Evolutionary conservation across 2,888 invertebrate species (phyloP), one percentile per base, ranked within the genome.

Genomic region (Meiosimyza decipiens): DNA sequence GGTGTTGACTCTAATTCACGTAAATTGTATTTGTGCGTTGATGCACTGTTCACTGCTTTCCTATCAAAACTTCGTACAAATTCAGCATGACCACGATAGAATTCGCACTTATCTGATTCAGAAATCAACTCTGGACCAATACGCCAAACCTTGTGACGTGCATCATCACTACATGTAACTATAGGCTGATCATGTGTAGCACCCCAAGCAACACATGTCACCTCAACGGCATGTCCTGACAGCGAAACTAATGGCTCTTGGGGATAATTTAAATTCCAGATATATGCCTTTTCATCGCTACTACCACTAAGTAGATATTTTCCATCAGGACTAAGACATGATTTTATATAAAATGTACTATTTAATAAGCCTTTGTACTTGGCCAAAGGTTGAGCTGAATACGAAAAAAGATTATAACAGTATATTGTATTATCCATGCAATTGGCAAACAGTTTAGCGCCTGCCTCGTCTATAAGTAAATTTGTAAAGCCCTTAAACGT

Each of bases 341-440:
- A 91, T 86, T 95, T 96, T 51, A 97, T 93, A 86, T 95, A 97
- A 88, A 95, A 96, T 0, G 95, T 92, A 71, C 91, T 90, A 85
- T 93, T 94, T 79, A 92, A 90, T 84, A 95, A 93, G 0, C 97
- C 97, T 15, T 88, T 86, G 82, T 92, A 93, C 64, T 89, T 86
- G 80, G 89, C 90, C 73, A 92, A 85, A 0, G 95, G 94, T 71
- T 91, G 85, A 15, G 90, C 85, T 81, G 90, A 88, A 83, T 92
- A 93, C 0, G 93, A 91, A 3, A 91, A 89, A 69, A 95, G 88
- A 84, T 96, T 95, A 84, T 93, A 97, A 82, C 94, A 92, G 84
- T 96, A 96, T 74, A 97, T 93, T 63, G 91, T 91, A 82, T 93
- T 92, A 85, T 96, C 95, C 90, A 95, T 93, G 85, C 96, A 96